phyloP scores from a whole-genome alignment of 2,888 invertebrate species.

The Rhimphoctona megacephalus region DNA sequence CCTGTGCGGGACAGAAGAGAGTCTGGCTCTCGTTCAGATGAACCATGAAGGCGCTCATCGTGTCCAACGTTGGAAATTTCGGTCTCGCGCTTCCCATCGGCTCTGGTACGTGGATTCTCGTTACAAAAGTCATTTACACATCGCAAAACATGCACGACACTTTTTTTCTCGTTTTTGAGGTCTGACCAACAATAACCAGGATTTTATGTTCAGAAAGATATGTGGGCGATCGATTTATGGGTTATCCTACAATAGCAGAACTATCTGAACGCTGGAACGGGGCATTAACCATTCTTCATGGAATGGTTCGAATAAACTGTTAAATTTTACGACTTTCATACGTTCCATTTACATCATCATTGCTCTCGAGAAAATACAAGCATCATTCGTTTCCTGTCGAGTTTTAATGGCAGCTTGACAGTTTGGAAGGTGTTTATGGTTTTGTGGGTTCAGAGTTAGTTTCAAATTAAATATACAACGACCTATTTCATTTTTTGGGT shows the following conservation, averaged over 20 bases:
- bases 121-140: constrained; percentile 12
- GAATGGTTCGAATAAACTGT: constrained; percentile 85
- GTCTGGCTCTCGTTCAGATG: constrained; percentile 75
- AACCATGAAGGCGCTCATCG: constrained; percentile 70
- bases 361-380: background rate
- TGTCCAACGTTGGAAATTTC: constrained; percentile 86
- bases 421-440: background rate
- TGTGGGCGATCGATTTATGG: constrained; percentile 14
- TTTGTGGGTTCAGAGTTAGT: background rate
- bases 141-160: background rate
- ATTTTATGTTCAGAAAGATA: background rate
- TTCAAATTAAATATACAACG: background rate
- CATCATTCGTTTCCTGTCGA: background rate
- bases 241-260: background rate
- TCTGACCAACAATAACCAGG: constrained; percentile 1
- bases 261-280: constrained; percentile 89
- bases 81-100: constrained; percentile 88
- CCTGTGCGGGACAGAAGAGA: constrained; percentile 84
- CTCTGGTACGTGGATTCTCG: constrained; percentile 80
- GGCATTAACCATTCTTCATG: constrained; percentile 90
- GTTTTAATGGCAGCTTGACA: background rate
- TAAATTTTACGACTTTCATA: constrained; percentile 63
- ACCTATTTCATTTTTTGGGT: background rate
- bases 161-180: background rate
- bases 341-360: constrained; percentile 41